phyloP scores from a whole-genome alignment of 1,140 invertebrate species.

The Aphelinus atriplicis region DNA sequence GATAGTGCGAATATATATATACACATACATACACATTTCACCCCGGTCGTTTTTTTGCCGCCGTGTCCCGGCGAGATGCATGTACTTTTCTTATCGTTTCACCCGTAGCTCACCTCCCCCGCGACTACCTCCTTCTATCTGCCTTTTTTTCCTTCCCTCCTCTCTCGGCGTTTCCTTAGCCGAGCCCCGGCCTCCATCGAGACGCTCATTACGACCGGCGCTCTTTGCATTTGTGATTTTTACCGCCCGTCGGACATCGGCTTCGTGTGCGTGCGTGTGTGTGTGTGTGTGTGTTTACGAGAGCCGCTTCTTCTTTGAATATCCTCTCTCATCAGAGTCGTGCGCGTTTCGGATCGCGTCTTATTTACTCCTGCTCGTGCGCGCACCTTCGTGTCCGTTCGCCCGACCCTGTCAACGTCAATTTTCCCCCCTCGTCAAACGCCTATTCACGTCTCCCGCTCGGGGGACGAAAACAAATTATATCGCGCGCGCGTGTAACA shows the following conservation, averaged over 20 bases:
- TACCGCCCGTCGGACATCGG: not conserved
- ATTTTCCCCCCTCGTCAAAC: no score
- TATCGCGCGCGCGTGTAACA: no score
- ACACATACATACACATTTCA: conserved; percentile 29
- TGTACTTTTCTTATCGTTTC: conserved; percentile 27
- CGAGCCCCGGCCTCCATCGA: no score
- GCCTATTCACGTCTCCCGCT: no score
- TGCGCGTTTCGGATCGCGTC: not conserved
- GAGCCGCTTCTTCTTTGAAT: not conserved
- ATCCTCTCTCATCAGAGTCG: not conserved
- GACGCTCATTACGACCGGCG: not conserved
- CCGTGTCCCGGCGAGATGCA: conserved; percentile 41
- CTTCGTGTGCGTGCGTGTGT: not conserved
- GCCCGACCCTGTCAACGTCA: no score
- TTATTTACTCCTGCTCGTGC: conserved; percentile 5
- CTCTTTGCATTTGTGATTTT: conserved; percentile 32
- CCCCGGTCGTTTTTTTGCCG: conserved; percentile 31
- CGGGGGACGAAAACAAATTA: no score
- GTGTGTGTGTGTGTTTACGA: not conserved
- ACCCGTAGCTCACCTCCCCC: not conserved
- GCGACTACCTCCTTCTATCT: conserved; percentile 2
- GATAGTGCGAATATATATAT: not conserved
- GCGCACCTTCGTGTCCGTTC: not conserved
- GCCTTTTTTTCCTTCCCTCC: not conserved
- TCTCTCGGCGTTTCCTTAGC: not conserved